Evolutionary conservation across 2,888 invertebrate species (phyloP), one percentile per base, ranked within the genome.

Genomic region (Harmothoe impar): DNA sequence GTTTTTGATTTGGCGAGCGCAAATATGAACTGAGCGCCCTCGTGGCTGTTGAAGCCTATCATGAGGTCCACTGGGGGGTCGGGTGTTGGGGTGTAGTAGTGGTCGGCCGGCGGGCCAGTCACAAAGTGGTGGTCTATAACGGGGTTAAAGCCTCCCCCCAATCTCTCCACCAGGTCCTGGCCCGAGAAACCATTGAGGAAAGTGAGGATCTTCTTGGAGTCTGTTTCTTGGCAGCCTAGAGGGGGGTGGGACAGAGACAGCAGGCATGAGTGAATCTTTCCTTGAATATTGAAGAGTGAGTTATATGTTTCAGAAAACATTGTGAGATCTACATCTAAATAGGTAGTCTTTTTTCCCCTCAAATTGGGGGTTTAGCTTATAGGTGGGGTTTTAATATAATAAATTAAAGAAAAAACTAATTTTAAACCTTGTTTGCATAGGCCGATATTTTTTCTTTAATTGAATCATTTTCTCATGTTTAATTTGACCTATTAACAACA

Each of bases 1-100:
- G 56, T 68, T 31, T 43, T 25, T n/a, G 84, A 43, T n/a, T 68
- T 56, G 25, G 86, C 68, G 5, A 84, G n/a, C 15, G n/a, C 12
- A 12, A 68, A 68, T 23, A 84, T 52, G 33, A 91, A 91, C 31
- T 29, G 25, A 20, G 89, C 90, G 17, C 91, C 91, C 56, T 91
- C 91, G 35, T 91, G 77, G 23, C 85, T 86, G 33, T 91, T 91
- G 51, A 91, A 91, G 17, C 91, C 91, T 20, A 91, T 23, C 23
- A 91, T 31, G 52, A 86, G 56, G 33, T 91, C 89, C n/a, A 91
- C 86, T n/a, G 86, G 81, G 56, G 91, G 51, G 51, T 35, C 23
- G 20, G 0, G 77, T 15, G 33, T 25, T 17, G 33, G 0, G 12
- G 35, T 23, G n/a, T 25, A 62, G 72, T 91, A 91, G 23, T 85